These are phyloP conservation scores for Heterohyrax brucei DNA, from an alignment of 2,797 vertebrate species.

Conservation along the genomic window DNA sequence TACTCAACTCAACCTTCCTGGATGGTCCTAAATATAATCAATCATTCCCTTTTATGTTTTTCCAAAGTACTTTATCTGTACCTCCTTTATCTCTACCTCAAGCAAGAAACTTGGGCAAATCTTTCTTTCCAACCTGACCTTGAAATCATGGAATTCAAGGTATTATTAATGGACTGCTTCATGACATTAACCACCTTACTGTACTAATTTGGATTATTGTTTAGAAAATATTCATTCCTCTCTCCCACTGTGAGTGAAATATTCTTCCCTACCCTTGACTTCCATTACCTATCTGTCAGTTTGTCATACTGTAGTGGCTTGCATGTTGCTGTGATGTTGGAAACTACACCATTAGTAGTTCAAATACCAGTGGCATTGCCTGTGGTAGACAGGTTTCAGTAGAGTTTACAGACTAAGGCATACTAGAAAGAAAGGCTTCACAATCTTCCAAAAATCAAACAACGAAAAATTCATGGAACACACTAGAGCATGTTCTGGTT, in stretches of 20 bases:
- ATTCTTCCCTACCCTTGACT: background rate
- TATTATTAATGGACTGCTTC: background rate
- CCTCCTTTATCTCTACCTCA: background rate
- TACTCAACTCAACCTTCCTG: background rate
- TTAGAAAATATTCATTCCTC: background rate
- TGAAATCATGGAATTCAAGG: background rate
- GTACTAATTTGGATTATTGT: background rate
- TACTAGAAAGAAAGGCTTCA: background rate
- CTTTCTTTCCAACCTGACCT: slow-evolving; percentile 22
- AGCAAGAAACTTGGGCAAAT: background rate
- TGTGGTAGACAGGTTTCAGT: background rate
- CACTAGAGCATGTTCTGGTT: background rate
- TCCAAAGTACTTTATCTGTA: background rate
- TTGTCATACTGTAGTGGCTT: background rate
- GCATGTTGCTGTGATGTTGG: background rate
- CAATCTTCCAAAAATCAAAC: background rate
- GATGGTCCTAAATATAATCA: background rate
- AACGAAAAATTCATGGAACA: background rate
- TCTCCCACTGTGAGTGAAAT: background rate
- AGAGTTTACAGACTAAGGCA: background rate
- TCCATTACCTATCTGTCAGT: background rate
- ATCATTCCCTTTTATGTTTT: background rate
- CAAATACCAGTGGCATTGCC: background rate
- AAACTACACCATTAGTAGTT: background rate
- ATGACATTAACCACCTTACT: background rate